Evolutionary conservation across 2,797 vertebrate species (phyloP).

Genomic region (Leptoclinus maculatus): DNA sequence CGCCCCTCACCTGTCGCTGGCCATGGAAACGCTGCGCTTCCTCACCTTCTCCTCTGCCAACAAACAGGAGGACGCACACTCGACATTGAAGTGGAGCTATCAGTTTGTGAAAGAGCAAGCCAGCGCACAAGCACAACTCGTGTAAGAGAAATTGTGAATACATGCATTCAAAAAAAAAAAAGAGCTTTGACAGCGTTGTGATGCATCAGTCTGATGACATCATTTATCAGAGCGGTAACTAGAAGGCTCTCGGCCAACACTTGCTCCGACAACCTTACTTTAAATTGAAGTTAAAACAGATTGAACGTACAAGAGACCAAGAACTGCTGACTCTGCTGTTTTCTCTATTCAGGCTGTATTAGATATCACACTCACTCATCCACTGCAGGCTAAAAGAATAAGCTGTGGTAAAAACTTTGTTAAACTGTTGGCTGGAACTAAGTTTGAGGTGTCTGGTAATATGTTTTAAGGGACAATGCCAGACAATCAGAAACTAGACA

Average conservation of each 20-base stretch:
- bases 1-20: conserved; percentile 91
- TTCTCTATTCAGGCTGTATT: neutral
- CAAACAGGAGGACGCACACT: conserved; percentile 75
- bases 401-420: neutral
- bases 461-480: neutral
- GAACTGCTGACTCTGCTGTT: conserved; percentile 9
- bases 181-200: neutral
- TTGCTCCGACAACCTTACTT: neutral
- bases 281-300: neutral
- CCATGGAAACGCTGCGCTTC: conserved; percentile 94
- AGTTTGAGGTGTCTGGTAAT: neutral
- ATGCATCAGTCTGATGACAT: neutral
- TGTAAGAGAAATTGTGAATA: conserved; percentile 74
- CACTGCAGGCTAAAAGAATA: neutral
- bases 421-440: neutral
- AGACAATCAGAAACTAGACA: neutral
- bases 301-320: neutral
- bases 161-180: too few species aligned
- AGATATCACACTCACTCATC: neutral
- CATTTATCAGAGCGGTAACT: neutral
- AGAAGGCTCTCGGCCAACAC: neutral
- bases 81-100: conserved; percentile 88
- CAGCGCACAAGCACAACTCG: conserved; percentile 87
- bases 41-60: conserved; percentile 89
- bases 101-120: conserved; percentile 87